Percentiles rank a stretch among this genome's conserved stretches.
Evolutionary conservation across 2,113 vertebrate species (phyloP).

Genomic region (Struthidea cinerea): DNA sequence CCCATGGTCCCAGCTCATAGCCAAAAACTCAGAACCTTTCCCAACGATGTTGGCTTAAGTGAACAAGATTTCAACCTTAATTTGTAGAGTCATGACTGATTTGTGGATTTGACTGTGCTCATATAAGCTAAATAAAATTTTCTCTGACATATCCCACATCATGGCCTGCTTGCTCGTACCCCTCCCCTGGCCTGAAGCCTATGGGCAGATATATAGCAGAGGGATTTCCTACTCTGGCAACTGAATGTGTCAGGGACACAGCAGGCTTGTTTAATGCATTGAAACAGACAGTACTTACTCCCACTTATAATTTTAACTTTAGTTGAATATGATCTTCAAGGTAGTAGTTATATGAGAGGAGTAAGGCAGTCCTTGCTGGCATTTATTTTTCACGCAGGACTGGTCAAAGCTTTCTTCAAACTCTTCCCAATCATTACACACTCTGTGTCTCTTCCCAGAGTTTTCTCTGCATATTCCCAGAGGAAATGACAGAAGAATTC

Average conservation of each 20-base stretch:
- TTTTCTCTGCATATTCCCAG: background rate
- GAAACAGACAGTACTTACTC: background rate
- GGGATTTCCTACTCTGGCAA: background rate
- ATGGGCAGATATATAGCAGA: background rate
- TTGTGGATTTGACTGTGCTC: background rate
- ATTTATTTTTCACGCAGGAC: background rate
- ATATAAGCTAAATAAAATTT: background rate
- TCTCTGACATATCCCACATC: background rate
- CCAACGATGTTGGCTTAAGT: background rate
- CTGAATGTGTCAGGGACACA: background rate
- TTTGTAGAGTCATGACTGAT: background rate
- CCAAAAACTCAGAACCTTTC: rapidly evolving
- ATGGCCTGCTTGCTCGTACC: background rate
- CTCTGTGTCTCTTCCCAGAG: background rate
- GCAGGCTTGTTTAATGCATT: background rate
- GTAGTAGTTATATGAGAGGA: background rate
- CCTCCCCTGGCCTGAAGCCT: background rate
- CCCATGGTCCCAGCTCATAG: background rate
- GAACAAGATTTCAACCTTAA: background rate
- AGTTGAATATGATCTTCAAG: background rate
- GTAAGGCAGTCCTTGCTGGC: background rate
- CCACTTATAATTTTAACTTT: background rate
- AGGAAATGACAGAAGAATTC: background rate
- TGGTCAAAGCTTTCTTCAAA: background rate
- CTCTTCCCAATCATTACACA: background rate